Base-by-base conservation (phyloP, 2,888 invertebrate species). In the Tridacna gigas region DNA sequence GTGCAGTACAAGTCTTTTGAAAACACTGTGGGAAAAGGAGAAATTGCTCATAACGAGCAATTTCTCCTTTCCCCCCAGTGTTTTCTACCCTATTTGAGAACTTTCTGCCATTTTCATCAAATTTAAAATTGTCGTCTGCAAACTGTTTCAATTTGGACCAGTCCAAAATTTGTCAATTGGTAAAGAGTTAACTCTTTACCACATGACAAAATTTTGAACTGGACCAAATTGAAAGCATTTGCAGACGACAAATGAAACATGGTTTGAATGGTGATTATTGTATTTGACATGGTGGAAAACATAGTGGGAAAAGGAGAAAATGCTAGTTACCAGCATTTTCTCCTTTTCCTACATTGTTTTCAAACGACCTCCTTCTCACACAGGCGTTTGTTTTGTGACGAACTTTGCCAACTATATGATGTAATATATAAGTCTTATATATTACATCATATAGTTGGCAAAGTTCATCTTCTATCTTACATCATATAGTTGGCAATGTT, bases 21-120 rank as follows among this genome's bases (percentile, higher is more conserved):
- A 51, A 51, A 15, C 51, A 51, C 15, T 51, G 51, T 51, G 51
- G 51, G 12, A 51, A 51, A 51, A 51, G 51, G 51, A 11, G 15
- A 13, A 51, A 51, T 51, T 51, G 51, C 51, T 13, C 12, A 51
- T 51, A 51, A 51, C 15, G 51, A 51, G 63, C 63, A 63, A n/a
- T 63, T 22, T 63, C 63, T 63, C 63, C n/a, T 15, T 63, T 63
- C n/a, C 13, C n/a, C 63, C 12, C 63, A 63, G n/a, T 63, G 63
- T n/a, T 63, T 63, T n/a, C 63, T 15, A 63, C 18, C n/a, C n/a
- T 15, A 63, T 63, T 63, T 15, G 63, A 63, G 51, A 51, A 51
- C 51, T 15, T 51, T 15, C 51, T 51, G 15, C 15, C 15, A 13
- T 51, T 51, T 15, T 51, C 51, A 51, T 13, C 12, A 51, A 11